These are phyloP conservation scores for Spisula subtruncata DNA, from an alignment of 2,888 invertebrate species.

Conservation along the genomic window DNA sequence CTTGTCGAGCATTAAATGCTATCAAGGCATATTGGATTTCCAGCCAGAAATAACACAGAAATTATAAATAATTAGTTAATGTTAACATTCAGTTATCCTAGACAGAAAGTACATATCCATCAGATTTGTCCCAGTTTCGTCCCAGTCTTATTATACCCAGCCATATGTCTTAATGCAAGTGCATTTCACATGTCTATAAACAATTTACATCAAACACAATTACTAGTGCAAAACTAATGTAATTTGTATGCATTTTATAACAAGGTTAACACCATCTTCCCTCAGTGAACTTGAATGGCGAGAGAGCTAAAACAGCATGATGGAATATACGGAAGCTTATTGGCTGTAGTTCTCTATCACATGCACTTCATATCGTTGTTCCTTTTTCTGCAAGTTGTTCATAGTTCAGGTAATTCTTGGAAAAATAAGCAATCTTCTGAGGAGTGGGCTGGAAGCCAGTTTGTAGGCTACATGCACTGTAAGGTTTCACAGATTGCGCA, in stretches of 20 bases:
- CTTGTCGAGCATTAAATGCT: no score
- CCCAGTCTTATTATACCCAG: no score
- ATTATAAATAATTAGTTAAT: not conserved
- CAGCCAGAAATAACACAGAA: not conserved
- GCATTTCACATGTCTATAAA: not conserved
- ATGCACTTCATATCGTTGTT: not conserved
- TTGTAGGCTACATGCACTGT: not conserved
- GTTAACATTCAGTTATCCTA: not conserved
- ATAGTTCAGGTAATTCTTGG: not conserved
- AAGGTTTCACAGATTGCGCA: not conserved
- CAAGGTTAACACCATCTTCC: not conserved
- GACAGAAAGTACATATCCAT: not conserved
- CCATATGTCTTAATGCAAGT: conserved; percentile 2
- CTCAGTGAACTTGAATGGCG: not conserved
- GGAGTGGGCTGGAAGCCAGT: conserved; percentile 1
- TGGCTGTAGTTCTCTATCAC: no score
- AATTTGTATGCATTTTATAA: not conserved
- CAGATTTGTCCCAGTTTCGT: not conserved
- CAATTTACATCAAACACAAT: not conserved
- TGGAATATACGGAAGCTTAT: no score
- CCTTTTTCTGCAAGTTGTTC: not conserved
- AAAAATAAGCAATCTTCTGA: conserved; percentile 8
- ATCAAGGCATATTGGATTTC: no score
- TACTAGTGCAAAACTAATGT: not conserved
- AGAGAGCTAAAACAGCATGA: not conserved